Percentiles rank a stretch among this genome's conserved stretches.
phyloP scores from a whole-genome alignment of 2,113 vertebrate species.

The Cinclus mexicanus region DNA sequence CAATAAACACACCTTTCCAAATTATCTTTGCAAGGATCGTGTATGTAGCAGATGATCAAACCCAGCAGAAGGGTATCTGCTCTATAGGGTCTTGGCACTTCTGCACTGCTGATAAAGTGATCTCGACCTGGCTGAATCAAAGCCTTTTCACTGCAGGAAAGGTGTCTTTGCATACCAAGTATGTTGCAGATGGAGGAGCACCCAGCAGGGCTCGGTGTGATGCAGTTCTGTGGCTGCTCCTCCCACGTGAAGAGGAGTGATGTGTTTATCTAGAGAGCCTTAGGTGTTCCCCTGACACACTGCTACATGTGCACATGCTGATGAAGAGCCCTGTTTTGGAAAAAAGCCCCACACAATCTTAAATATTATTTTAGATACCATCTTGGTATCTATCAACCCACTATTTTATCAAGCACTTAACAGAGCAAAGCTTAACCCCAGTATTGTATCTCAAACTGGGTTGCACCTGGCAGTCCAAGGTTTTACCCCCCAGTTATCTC shows the following conservation, averaged over 20 bases:
- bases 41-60: neutral
- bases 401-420: neutral
- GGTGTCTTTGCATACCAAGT: slow-evolving; percentile 12
- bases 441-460: neutral
- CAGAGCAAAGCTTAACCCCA: neutral
- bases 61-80: neutral
- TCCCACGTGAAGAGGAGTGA: neutral
- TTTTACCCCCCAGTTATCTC: neutral
- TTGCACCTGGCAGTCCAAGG: neutral
- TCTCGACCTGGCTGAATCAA: neutral
- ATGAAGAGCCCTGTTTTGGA: neutral
- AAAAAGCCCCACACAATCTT: neutral
- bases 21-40: neutral
- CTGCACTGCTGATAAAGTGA: neutral
- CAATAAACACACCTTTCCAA: slow-evolving; percentile 34
- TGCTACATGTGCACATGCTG: neutral
- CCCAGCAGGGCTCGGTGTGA: neutral
- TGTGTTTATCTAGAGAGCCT: neutral
- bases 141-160: slow-evolving; percentile 17
- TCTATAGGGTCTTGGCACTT: neutral
- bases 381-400: neutral
- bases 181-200: neutral
- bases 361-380: neutral
- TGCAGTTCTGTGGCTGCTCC: neutral
- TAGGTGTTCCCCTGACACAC: slow-evolving; percentile 30